A percentile compares a stretch with the other conserved stretches of the same genome.
Conservation (phyloP, 2,888 invertebrate genomes). For the Lochmaea crataegi region DNA sequence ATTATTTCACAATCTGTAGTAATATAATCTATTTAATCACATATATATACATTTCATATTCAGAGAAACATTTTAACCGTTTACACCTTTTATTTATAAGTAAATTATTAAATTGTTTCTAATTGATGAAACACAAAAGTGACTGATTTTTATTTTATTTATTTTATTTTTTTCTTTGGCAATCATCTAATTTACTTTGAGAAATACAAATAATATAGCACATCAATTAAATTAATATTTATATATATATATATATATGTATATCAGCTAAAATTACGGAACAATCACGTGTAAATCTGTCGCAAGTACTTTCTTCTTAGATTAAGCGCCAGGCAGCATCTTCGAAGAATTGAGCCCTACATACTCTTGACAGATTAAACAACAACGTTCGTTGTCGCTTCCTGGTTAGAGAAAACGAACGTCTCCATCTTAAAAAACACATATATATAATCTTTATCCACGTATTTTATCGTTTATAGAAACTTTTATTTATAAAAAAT, state of each 20-base stretch:
- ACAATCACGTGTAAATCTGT: constrained; percentile 53
- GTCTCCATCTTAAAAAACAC: constrained; percentile 36
- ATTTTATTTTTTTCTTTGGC: constrained; percentile 37
- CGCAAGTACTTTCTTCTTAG: constrained; percentile 49
- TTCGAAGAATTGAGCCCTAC: constrained; percentile 71
- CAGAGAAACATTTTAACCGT: constrained; percentile 47
- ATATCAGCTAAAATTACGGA: constrained; percentile 61
- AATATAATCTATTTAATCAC: constrained; percentile 60
- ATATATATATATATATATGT: not conserved
- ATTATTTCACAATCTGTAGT: constrained; percentile 62
- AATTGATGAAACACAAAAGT: constrained; percentile 51
- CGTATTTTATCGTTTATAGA: too few species aligned
- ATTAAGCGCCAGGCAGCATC: constrained; percentile 65
- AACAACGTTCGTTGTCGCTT: constrained; percentile 60
- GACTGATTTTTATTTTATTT: not conserved
- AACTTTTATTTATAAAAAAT: too few species aligned
- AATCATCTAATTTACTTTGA: constrained; percentile 50
- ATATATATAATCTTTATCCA: too few species aligned
- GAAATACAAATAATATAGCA: constrained; percentile 63
- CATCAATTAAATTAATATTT: constrained; percentile 59
- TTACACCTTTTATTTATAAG: constrained; percentile 25
- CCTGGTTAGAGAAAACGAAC: constrained; percentile 61
- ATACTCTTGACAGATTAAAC: constrained; percentile 66
- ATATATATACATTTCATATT: constrained; percentile 61
- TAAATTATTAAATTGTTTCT: constrained; percentile 43